These are phyloP conservation scores for Athene noctua DNA, from an alignment of 2,113 vertebrate genomes.

Conservation along the genomic window DNA sequence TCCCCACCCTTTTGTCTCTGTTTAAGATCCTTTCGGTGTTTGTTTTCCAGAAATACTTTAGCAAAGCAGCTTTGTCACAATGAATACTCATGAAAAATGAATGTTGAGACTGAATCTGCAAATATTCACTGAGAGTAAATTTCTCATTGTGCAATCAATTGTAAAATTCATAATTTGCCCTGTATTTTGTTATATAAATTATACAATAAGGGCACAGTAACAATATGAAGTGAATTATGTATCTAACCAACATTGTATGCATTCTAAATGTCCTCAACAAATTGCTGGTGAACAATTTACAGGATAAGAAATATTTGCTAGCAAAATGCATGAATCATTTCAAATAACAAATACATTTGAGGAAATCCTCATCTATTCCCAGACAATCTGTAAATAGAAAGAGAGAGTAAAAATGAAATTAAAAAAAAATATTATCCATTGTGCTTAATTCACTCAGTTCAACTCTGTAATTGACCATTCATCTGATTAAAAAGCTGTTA, in stretches of 20 bases:
- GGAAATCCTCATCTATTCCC: slow-evolving; percentile 26
- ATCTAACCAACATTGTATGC: slow-evolving; percentile 38
- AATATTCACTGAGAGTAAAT: slow-evolving; percentile 59
- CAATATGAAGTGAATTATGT: slow-evolving; percentile 53
- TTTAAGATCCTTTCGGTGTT: slow-evolving; percentile 32
- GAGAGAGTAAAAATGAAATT: not conserved
- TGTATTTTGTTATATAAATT: slow-evolving; percentile 62
- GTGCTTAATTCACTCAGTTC: not conserved
- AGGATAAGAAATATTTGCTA: slow-evolving; percentile 35
- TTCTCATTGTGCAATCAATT: slow-evolving; percentile 60
- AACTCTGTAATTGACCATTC: slow-evolving; percentile 12
- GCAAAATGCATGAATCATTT: slow-evolving; percentile 44
- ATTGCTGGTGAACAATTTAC: slow-evolving; percentile 34
- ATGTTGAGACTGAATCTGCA: slow-evolving; percentile 61
- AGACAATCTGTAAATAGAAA: slow-evolving; percentile 36
- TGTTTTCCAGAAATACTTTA: slow-evolving; percentile 36
- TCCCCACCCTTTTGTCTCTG: not conserved
- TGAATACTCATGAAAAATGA: slow-evolving; percentile 59
- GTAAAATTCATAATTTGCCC: slow-evolving; percentile 61
- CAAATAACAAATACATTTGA: slow-evolving; percentile 41
- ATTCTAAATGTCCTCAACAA: slow-evolving; percentile 51
- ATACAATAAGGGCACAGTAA: slow-evolving; percentile 47
- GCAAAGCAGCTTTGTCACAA: slow-evolving; percentile 20
- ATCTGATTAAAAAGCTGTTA: slow-evolving; percentile 21
- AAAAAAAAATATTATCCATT: not conserved